Evolutionary conservation across 2,888 invertebrate genomes (phyloP), one percentile per base, ranked within the genome.

Genomic region (Drosophila cyrtoloma): DNA sequence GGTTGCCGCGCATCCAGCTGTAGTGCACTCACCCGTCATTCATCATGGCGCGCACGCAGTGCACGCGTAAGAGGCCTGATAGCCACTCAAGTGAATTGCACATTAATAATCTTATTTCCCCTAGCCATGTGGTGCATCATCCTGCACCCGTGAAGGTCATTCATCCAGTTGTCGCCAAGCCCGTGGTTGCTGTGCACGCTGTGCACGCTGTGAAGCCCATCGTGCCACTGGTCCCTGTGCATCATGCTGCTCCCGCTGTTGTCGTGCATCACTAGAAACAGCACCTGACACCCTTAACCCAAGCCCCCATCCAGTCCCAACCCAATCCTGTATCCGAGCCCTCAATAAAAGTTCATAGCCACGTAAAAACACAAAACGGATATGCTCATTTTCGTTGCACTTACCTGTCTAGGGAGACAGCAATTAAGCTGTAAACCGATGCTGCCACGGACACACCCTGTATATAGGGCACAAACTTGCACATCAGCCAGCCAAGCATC

Each of bases 361-460:
- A 84, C 55, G 81, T 76, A 83, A 76, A 75, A 66, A 12, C 16
- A 6, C 33, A 33, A 56, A 71, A 56, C 53, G 74, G 53, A 72
- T 71, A 52, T 50, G 50, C 66, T 66, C 65, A 30, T 44, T 22
- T 39, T 42, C 53, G 37, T 19, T 69, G 53, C 58, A 94, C 95
- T 95, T 93, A 97, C 97, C 97, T 96, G 95, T 99, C 99, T 70
- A 98, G 94, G 75, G 99, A 98, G 26, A 99, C 98, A 14, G 98
- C 98, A 64, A 98, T 98, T 63, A 99, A 95, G 90, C 98, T 98
- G 95, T 98, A 98, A 79, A 99, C 98, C 10, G 98, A 98, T 16
- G 99, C 98, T 51, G 98, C 98, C 19, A 99, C 98, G 0, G 98
- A 98, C 55, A 99, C 96, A 33, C 98, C 98, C 94, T 99, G 98